These are phyloP conservation scores for Todiramphus chloris DNA, from an alignment of 2,113 vertebrate species.

Conservation along the genomic window DNA sequence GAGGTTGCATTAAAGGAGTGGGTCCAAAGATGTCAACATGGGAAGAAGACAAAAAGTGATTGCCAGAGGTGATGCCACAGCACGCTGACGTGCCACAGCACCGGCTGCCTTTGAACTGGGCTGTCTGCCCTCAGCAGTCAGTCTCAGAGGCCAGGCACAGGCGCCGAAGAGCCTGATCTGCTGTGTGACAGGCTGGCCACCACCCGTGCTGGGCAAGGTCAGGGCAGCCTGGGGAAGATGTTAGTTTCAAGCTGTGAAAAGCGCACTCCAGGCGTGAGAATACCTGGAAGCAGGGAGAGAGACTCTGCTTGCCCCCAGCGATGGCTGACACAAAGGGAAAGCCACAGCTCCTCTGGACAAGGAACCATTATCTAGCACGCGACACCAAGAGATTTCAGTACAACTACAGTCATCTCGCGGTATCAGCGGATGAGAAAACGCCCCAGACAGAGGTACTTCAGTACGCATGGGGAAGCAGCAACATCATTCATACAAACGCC, in stretches of 20 bases:
- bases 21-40: fast-evolving
- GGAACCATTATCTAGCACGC: not conserved
- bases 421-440: not conserved
- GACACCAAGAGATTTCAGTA: not conserved
- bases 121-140: not conserved
- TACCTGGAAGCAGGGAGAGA: not conserved
- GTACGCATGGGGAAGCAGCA: not conserved
- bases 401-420: not conserved
- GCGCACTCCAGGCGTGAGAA: not conserved
- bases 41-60: fast-evolving
- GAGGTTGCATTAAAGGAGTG: not conserved
- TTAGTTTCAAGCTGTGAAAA: not conserved
- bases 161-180: fast-evolving
- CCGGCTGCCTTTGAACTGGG: not conserved
- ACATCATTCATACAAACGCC: not conserved
- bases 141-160: not conserved
- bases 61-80: not conserved
- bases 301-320: not conserved
- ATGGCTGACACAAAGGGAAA: not conserved
- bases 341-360: not conserved
- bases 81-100: fast-evolving
- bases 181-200: not conserved
- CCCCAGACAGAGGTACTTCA: not conserved
- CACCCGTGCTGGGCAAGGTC: not conserved
- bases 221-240: not conserved